These are phyloP conservation scores for Calliopsis andreniformis DNA, from an alignment of 1,140 invertebrate genomes.

Conservation along the genomic window DNA sequence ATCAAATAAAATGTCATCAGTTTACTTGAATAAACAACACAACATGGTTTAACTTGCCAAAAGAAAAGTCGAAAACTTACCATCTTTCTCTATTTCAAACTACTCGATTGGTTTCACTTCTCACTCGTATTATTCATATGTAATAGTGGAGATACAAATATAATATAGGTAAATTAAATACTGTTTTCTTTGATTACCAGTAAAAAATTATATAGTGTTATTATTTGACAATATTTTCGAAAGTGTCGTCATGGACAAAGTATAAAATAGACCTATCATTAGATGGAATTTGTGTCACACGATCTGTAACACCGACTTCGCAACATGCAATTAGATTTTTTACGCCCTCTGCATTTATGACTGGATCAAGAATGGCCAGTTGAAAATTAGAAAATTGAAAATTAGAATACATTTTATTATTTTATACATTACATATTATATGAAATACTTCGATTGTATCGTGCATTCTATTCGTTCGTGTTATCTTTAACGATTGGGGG, in stretches of 20 bases:
- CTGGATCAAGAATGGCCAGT: too few species aligned
- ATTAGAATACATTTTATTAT: neutral
- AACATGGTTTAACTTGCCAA: slow-evolving; percentile 12
- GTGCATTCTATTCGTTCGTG: slow-evolving; percentile 2
- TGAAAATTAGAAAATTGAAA: too few species aligned
- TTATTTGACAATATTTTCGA: slow-evolving; percentile 19
- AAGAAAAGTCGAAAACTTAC: slow-evolving; percentile 9
- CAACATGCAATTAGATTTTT: too few species aligned
- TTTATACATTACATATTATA: neutral
- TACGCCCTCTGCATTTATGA: too few species aligned
- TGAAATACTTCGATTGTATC: slow-evolving; percentile 31
- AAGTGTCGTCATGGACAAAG: slow-evolving; percentile 3
- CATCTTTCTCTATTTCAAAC: slow-evolving; percentile 17
- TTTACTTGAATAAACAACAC: neutral
- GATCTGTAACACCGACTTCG: too few species aligned
- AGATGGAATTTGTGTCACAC: neutral
- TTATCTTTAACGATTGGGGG: slow-evolving; percentile 21
- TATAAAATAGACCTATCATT: neutral
- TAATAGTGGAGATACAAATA: slow-evolving; percentile 7
- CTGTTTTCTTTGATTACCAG: neutral
- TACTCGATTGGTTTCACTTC: neutral
- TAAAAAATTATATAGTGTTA: neutral
- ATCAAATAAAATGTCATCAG: slow-evolving; percentile 35
- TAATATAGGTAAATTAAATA: neutral
- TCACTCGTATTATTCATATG: slow-evolving; percentile 1